Conservation (phyloP, 2,888 invertebrate species). For the Elmis aenea region DNA sequence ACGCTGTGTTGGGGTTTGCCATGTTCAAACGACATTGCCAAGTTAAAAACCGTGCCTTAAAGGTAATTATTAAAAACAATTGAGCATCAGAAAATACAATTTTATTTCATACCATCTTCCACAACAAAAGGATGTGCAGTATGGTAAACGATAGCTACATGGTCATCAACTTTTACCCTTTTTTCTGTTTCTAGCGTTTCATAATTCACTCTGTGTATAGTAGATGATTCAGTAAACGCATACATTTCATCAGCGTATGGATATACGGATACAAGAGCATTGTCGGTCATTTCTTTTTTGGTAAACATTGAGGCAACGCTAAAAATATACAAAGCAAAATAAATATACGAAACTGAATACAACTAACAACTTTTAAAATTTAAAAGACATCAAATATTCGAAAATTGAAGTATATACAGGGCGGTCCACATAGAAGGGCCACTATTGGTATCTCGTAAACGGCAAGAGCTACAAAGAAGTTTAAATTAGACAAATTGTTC, state of each 20-base stretch:
- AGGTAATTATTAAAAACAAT: too few species aligned
- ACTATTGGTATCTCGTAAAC: too few species aligned
- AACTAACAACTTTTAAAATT: too few species aligned
- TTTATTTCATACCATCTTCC: conserved; percentile 59
- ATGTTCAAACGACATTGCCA: conserved; percentile 66
- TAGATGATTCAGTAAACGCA: conserved; percentile 77
- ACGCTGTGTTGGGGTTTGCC: conserved; percentile 67
- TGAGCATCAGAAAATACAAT: too few species aligned
- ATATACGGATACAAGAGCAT: conserved; percentile 86
- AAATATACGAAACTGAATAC: too few species aligned
- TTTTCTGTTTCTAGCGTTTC: conserved; percentile 71
- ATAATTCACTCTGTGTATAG: conserved; percentile 75
- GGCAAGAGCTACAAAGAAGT: too few species aligned
- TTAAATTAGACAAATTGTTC: too few species aligned
- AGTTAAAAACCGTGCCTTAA: conserved; percentile 67
- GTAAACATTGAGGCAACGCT: too few species aligned
- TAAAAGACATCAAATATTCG: too few species aligned
- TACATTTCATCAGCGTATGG: conserved; percentile 86
- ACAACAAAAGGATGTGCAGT: conserved; percentile 80
- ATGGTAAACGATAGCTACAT: conserved; percentile 39
- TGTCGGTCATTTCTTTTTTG: conserved; percentile 67
- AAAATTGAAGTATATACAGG: too few species aligned
- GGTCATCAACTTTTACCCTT: conserved; percentile 55
- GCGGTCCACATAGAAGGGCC: too few species aligned
- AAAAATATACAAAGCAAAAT: too few species aligned